Conservation (phyloP, 1,140 invertebrate genomes). For the Temnothorax longispinosus region DNA sequence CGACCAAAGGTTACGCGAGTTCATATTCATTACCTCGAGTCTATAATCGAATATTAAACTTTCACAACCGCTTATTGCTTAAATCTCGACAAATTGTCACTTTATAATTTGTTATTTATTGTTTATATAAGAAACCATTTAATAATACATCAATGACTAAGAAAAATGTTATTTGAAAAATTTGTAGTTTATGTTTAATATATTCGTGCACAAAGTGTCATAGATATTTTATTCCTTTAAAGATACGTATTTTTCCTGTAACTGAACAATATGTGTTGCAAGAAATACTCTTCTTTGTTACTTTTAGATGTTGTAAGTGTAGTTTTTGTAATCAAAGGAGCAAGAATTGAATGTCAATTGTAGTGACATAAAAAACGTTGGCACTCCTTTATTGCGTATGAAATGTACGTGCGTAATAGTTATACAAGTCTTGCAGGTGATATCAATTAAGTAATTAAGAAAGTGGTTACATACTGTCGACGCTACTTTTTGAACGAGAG, state of each 20-base stretch:
- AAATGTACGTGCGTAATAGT: neutral
- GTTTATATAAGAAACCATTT: neutral
- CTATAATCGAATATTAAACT: constrained; percentile 21
- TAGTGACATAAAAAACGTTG: neutral
- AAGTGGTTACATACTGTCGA: neutral
- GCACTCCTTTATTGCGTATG: neutral
- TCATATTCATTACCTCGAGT: constrained; percentile 15
- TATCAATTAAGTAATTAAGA: constrained; percentile 18
- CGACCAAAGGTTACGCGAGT: constrained; percentile 33
- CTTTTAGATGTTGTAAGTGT: neutral
- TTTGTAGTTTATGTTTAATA: neutral
- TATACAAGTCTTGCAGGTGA: neutral
- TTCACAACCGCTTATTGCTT: neutral
- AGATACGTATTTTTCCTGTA: neutral
- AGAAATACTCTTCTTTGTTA: neutral
- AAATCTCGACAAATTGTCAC: neutral
- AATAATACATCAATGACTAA: neutral
- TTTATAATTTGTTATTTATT: neutral
- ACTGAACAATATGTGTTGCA: neutral
- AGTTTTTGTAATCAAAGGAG: neutral
- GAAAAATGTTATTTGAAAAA: neutral
- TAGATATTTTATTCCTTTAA: neutral
- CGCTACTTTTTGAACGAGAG: neutral
- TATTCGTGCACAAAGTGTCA: neutral
- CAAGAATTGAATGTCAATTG: constrained; percentile 6